Conservation (phyloP, 2,888 invertebrate genomes). For the Saturnia pavonia region DNA sequence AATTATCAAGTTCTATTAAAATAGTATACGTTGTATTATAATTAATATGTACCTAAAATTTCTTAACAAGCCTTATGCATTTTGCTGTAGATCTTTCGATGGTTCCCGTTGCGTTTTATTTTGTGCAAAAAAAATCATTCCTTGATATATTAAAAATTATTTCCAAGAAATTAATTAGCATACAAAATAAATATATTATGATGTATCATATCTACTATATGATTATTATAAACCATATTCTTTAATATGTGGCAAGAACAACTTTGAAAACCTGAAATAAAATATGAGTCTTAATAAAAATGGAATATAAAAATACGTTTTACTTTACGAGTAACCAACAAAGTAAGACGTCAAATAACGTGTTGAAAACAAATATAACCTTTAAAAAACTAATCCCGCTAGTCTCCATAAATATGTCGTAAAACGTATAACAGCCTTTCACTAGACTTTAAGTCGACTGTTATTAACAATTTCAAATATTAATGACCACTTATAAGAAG, state of each 20-base stretch:
- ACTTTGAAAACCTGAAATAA: background rate
- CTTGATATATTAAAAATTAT: too few species aligned
- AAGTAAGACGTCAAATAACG: constrained; percentile 5
- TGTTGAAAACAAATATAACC: background rate
- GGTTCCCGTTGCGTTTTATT: too few species aligned
- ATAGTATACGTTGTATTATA: too few species aligned
- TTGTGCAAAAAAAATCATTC: too few species aligned
- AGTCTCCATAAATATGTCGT: constrained; percentile 10
- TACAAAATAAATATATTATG: too few species aligned
- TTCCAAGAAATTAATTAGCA: too few species aligned
- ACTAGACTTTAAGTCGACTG: constrained; percentile 14
- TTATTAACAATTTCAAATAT: constrained; percentile 21
- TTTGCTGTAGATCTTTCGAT: too few species aligned
- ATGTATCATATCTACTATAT: too few species aligned
- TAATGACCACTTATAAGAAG: constrained; percentile 21
- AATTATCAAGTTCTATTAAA: too few species aligned
- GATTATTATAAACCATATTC: too few species aligned
- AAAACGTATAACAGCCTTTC: background rate
- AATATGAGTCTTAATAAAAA: background rate
- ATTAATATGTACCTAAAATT: too few species aligned
- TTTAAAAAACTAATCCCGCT: constrained; percentile 10
- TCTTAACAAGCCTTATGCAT: too few species aligned
- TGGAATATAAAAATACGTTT: background rate
- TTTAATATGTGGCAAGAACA: background rate
- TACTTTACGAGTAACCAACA: constrained; percentile 1